These are phyloP conservation scores for Ploceus nigricollis DNA, from an alignment of 2,113 vertebrate species.

Conservation along the genomic window DNA sequence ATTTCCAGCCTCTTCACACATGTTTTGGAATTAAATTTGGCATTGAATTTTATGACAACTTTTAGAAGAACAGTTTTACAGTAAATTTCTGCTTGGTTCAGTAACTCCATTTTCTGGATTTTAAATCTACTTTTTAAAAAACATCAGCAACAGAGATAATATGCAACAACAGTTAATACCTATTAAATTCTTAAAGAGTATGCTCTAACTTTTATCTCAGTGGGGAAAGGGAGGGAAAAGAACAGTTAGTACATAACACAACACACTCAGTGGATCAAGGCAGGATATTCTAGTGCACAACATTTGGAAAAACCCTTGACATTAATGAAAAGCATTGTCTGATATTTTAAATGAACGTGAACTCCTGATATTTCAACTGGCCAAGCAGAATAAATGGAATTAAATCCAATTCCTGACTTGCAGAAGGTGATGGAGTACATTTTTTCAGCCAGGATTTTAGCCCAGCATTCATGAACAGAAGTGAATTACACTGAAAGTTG, in stretches of 20 bases:
- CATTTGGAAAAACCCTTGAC: not conserved
- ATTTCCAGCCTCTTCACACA: not conserved
- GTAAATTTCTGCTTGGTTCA: not conserved
- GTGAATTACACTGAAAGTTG: not conserved
- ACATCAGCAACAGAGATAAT: not conserved
- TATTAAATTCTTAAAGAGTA: not conserved
- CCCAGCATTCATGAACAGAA: not conserved
- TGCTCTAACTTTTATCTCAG: not conserved
- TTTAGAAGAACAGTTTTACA: not conserved
- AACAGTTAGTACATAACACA: not conserved
- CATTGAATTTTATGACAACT: not conserved
- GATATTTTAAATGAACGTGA: not conserved
- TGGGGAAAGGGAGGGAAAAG: not conserved
- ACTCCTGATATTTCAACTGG: not conserved
- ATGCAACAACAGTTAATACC: not conserved
- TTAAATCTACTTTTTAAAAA: not conserved
- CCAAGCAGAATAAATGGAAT: not conserved
- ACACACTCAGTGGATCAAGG: not conserved
- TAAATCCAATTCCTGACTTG: not conserved
- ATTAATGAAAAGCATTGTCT: not conserved
- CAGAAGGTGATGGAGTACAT: not conserved
- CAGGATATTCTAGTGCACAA: not conserved
- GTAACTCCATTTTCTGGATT: not conserved
- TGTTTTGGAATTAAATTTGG: not conserved
- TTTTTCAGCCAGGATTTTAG: not conserved